Percentiles rank a stretch among this genome's conserved stretches.
These are phyloP conservation scores for Puntigrus tetrazona DNA, from an alignment of 2,113 vertebrate genomes.

Conservation along the genomic window DNA sequence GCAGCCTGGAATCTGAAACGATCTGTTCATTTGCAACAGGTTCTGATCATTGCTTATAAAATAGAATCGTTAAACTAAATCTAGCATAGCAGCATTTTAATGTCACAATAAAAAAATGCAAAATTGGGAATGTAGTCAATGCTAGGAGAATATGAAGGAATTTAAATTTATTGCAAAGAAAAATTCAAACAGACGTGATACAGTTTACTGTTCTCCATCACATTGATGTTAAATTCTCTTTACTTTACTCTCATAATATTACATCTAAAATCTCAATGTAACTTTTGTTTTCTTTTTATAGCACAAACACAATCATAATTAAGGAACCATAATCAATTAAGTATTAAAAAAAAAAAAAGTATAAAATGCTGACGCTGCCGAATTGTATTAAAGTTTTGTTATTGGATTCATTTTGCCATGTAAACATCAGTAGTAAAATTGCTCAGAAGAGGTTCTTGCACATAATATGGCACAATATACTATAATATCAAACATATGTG, in stretches of 20 bases:
- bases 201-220: neutral
- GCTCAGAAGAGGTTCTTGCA: neutral
- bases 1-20: neutral
- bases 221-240: neutral
- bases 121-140: neutral
- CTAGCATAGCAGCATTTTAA: neutral
- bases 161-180: neutral
- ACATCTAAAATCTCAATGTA: neutral
- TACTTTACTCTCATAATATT: neutral
- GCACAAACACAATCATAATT: neutral
- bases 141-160: neutral
- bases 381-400: neutral
- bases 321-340: neutral
- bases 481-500: constrained; percentile 33
- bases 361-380: neutral
- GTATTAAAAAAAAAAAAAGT: too few relatives aligned
- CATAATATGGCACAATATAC: neutral
- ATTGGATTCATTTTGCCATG: neutral
- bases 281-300: neutral
- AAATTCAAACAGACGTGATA: neutral
- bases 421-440: constrained; percentile 25
- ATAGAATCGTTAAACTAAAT: neutral
- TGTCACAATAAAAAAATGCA: neutral
- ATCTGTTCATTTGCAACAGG: neutral
- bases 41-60: neutral